A percentile compares a stretch with the other conserved stretches of the same genome.
phyloP scores from a whole-genome alignment of 2,888 invertebrate species.

The Netelia inedita region DNA sequence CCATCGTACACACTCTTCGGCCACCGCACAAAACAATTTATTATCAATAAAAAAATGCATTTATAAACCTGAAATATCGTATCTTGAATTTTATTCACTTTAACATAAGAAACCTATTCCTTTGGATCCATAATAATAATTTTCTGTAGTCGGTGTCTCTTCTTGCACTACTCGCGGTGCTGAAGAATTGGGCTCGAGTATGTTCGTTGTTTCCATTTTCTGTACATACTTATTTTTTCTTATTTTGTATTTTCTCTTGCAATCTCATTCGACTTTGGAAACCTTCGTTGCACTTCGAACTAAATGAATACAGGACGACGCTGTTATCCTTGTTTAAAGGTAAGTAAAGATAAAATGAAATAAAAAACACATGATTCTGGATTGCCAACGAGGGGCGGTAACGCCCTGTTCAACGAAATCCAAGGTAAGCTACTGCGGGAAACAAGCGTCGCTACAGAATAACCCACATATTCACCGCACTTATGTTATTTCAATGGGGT shows the following conservation, averaged over 20 bases:
- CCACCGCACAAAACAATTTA: not conserved
- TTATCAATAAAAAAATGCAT: not conserved
- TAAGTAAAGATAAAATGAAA: slow-evolving; percentile 33
- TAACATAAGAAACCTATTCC: slow-evolving; percentile 9
- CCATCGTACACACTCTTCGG: not conserved
- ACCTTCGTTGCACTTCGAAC: slow-evolving; percentile 18
- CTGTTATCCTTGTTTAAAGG: slow-evolving; percentile 41
- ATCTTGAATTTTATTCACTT: not conserved
- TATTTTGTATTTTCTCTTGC: slow-evolving; percentile 15
- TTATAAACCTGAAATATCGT: not conserved
- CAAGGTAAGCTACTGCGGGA: slow-evolving; percentile 59
- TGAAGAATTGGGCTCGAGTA: slow-evolving; percentile 38
- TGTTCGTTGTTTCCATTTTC: slow-evolving; percentile 1
- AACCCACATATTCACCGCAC: slow-evolving; percentile 20
- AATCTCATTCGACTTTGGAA: slow-evolving; percentile 37
- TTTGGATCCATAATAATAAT: slow-evolving; percentile 28
- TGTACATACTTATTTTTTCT: slow-evolving; percentile 8
- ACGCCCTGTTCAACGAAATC: slow-evolving; percentile 50
- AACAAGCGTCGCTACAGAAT: slow-evolving; percentile 35
- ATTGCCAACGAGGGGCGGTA: slow-evolving; percentile 52
- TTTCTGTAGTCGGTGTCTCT: slow-evolving; percentile 9
- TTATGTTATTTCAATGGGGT: slow-evolving; percentile 38
- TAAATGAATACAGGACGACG: slow-evolving; percentile 19
- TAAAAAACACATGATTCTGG: slow-evolving; percentile 52
- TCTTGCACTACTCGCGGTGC: not conserved